phyloP scores from a whole-genome alignment of 2,888 invertebrate species.

The Orthonevra nobilis region DNA sequence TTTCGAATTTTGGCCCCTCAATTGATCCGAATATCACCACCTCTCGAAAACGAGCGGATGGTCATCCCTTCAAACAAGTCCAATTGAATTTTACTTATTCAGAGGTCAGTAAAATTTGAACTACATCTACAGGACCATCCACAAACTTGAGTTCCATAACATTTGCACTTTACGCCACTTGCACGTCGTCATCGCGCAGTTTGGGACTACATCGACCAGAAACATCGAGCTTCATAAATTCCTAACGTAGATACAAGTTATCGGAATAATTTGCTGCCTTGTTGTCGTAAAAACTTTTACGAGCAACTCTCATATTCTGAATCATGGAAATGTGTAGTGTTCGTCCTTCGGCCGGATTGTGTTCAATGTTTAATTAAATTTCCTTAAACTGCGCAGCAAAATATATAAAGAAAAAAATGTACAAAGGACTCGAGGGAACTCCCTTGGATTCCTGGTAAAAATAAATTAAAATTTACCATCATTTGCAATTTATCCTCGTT shows the following conservation, averaged over 20 bases:
- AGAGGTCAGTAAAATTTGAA: constrained; percentile 62
- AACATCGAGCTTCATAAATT: constrained; percentile 57
- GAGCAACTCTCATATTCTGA: constrained; percentile 35
- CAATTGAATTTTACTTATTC: constrained; percentile 70
- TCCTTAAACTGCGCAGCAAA: constrained; percentile 20
- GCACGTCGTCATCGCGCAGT: constrained; percentile 16
- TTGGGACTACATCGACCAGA: constrained; percentile 4
- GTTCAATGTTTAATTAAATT: constrained; percentile 66
- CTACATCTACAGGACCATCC: constrained; percentile 30
- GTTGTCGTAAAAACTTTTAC: constrained; percentile 30
- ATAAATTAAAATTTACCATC: constrained; percentile 36
- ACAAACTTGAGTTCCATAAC: constrained; percentile 3
- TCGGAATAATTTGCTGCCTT: constrained; percentile 59
- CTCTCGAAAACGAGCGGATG: neutral
- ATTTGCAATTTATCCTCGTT: constrained; percentile 13
- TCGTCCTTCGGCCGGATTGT: constrained; percentile 39
- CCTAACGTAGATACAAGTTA: constrained; percentile 60
- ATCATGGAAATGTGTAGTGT: constrained; percentile 24
- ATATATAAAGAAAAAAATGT: neutral
- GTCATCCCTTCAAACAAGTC: constrained; percentile 51
- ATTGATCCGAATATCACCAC: too few species aligned
- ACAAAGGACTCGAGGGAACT: neutral
- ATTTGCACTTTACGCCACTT: constrained; percentile 53
- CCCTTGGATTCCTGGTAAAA: neutral
- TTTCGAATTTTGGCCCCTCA: neutral